Evolutionary conservation across 2,113 vertebrate genomes (phyloP).

Genomic region (Scopus umbretta): DNA sequence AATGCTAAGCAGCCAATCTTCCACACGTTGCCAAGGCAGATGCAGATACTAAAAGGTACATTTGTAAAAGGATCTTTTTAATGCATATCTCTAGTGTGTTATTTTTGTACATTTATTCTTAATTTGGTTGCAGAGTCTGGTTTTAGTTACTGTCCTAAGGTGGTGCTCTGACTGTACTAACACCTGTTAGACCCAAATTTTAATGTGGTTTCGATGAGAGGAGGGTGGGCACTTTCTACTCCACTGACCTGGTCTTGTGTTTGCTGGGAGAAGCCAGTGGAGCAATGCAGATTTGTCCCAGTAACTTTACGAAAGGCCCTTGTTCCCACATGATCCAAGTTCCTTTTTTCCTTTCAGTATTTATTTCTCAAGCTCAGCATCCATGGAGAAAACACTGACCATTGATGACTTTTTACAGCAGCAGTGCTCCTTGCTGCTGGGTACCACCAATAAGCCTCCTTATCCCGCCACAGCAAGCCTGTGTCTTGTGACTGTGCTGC

Average conservation of each 20-base stretch:
- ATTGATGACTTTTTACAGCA: neutral
- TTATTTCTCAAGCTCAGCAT: neutral
- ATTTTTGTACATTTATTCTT: neutral
- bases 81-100: neutral
- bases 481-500: neutral
- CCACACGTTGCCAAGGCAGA: neutral
- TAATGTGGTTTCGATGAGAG: neutral
- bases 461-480: neutral
- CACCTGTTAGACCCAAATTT: neutral
- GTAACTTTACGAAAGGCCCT: neutral
- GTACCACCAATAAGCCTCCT: accelerated
- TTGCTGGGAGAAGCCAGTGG: neutral
- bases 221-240: neutral
- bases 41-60: neutral
- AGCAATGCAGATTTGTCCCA: accelerated
- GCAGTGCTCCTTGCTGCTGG: neutral
- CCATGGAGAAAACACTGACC: neutral
- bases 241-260: accelerated
- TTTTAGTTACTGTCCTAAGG: neutral
- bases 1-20: neutral
- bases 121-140: neutral
- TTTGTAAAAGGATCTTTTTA: neutral
- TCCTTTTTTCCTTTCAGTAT: neutral
- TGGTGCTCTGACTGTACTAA: neutral
- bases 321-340: neutral